Conservation (phyloP, 1,140 invertebrate genomes). For the Drosophila bifasciata region DNA sequence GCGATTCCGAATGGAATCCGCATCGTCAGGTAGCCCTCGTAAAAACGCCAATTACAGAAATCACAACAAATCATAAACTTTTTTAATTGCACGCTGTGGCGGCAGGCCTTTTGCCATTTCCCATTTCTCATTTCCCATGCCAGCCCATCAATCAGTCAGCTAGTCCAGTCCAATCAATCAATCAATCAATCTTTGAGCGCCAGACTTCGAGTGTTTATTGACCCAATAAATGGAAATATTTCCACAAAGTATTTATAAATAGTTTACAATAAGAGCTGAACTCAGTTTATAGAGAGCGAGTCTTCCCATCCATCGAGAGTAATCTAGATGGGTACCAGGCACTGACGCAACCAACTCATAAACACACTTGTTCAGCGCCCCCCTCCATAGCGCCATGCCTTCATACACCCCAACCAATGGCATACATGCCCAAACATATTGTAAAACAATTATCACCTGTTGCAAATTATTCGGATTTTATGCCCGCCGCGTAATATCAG, state of each 20-base stretch:
- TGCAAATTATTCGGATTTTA: constrained; percentile 80
- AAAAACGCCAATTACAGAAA: constrained; percentile 76
- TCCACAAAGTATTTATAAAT: no score
- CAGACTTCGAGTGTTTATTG: constrained; percentile 28
- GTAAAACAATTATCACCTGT: constrained; percentile 83
- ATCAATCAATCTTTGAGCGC: constrained; percentile 42
- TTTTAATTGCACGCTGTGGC: constrained; percentile 61
- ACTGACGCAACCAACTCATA: constrained; percentile 17
- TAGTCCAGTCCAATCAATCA: constrained; percentile 9
- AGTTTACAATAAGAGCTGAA: no score
- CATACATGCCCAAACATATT: constrained; percentile 56
- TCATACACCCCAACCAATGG: not conserved
- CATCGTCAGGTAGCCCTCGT: constrained; percentile 68
- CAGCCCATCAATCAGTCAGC: constrained; percentile 52
- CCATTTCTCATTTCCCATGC: constrained; percentile 34
- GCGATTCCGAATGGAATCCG: constrained; percentile 43
- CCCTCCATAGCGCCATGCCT: no score
- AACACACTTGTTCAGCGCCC: constrained; percentile 50
- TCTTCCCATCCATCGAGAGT: not conserved
- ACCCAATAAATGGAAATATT: constrained; percentile 19
- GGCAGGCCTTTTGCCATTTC: constrained; percentile 39
- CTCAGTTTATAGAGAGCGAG: no score
- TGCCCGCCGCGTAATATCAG: constrained; percentile 76
- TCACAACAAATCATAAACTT: constrained; percentile 80
- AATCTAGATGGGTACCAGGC: constrained; percentile 45